Evolutionary conservation across 2,888 invertebrate genomes (phyloP).

Genomic region (Ferdinandea cuprea): DNA sequence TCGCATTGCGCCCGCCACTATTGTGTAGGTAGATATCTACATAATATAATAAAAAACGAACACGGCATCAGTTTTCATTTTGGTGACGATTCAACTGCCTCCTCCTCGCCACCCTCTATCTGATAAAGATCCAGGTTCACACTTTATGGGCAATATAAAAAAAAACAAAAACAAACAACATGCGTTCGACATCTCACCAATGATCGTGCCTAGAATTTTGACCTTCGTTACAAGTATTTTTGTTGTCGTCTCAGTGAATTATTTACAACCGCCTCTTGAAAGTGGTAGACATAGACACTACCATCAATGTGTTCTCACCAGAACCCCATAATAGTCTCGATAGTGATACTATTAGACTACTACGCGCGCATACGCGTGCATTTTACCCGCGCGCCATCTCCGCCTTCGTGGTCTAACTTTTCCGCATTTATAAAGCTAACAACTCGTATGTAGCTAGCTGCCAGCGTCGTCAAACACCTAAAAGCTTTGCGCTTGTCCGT

Average conservation of each 20-base stretch:
- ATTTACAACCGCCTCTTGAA: conserved; percentile 64
- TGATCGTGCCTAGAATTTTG: conserved; percentile 76
- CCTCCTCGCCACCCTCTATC: neutral
- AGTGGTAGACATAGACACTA: conserved; percentile 19
- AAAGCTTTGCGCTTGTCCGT: conserved; percentile 55
- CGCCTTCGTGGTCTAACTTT: conserved; percentile 44
- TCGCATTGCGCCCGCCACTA: conserved; percentile 26
- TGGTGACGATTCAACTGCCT: neutral
- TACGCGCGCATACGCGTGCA: conserved; percentile 2
- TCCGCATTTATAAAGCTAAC: conserved; percentile 63
- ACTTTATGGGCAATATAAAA: conserved; percentile 50
- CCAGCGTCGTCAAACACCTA: conserved; percentile 2
- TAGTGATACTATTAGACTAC: conserved; percentile 68
- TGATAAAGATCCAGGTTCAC: conserved; percentile 69
- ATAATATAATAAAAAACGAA: conserved; percentile 26
- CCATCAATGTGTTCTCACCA: conserved; percentile 61
- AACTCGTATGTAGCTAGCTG: neutral
- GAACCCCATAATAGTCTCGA: conserved; percentile 68
- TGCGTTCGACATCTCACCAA: conserved; percentile 34
- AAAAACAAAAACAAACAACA: conserved; percentile 43
- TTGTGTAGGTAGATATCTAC: too few species aligned
- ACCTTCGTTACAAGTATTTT: conserved; percentile 76
- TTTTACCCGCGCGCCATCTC: conserved; percentile 24
- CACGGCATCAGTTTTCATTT: conserved; percentile 63
- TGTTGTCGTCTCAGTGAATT: conserved; percentile 71